Conservation (phyloP, 1,140 invertebrate species). For the Laupala kohalensis region DNA sequence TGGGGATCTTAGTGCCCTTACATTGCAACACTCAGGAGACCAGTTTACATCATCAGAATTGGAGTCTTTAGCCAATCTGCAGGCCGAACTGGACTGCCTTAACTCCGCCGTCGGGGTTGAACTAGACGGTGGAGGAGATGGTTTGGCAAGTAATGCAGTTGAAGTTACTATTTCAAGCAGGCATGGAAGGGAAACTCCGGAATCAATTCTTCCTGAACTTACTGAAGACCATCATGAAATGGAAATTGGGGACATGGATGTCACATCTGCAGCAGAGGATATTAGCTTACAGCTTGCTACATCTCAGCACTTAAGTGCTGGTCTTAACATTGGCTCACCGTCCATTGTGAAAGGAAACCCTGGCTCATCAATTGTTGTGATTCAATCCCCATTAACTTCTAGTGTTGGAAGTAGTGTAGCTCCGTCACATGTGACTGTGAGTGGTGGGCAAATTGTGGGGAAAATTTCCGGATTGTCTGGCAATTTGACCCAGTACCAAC, state of each 20-base stretch:
- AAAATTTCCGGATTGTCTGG: conserved; percentile 5
- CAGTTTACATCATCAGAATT: conserved; percentile 11
- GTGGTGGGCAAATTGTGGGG: conserved; percentile 8
- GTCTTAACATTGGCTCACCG: background rate
- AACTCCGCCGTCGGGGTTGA: conserved; percentile 30
- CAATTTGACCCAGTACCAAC: conserved; percentile 25
- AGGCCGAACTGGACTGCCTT: conserved; percentile 13
- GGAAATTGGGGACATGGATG: background rate
- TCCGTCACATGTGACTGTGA: conserved; percentile 8
- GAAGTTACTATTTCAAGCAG: conserved; percentile 17
- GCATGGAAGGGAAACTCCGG: conserved; percentile 16
- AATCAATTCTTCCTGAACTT: conserved; percentile 10
- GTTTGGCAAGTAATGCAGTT: conserved; percentile 22
- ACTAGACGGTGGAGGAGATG: conserved; percentile 32
- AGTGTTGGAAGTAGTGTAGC: background rate
- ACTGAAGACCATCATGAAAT: background rate
- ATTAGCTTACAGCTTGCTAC: background rate
- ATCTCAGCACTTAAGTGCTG: background rate
- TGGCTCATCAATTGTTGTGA: conserved; percentile 12
- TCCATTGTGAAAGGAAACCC: background rate
- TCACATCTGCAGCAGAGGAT: background rate
- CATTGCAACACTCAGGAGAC: conserved; percentile 20
- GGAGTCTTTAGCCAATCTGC: conserved; percentile 12
- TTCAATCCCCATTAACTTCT: conserved; percentile 8
- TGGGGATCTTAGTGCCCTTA: conserved; percentile 26